phyloP scores from a whole-genome alignment of 2,888 invertebrate genomes.

The Oligia strigilis region DNA sequence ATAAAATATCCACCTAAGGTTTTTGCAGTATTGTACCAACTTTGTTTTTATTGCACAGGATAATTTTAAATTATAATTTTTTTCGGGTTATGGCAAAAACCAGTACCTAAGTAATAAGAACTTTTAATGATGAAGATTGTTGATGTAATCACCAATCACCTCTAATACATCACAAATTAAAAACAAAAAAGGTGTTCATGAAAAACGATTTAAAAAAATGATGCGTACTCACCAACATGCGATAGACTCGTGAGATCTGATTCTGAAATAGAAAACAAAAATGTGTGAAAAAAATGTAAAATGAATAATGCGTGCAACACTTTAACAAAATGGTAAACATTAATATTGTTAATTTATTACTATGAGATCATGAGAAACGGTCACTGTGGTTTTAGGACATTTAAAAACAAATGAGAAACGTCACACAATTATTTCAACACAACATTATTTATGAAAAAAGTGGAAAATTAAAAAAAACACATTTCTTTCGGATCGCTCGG shows the following conservation, averaged over 20 bases:
- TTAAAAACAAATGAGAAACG: conserved; percentile 6
- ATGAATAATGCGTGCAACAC: conserved; percentile 63
- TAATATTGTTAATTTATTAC: conserved; percentile 29
- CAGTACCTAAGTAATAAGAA: not conserved
- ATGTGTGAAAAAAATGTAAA: conserved; percentile 76
- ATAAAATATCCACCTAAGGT: not conserved
- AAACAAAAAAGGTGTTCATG: conserved; percentile 26
- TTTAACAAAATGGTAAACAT: conserved; percentile 68
- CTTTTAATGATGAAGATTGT: not conserved
- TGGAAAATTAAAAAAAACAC: not conserved
- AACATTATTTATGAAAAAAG: not conserved
- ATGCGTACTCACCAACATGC: conserved; percentile 91
- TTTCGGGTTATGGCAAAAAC: conserved; percentile 5
- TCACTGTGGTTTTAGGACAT: conserved; percentile 6
- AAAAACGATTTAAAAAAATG: conserved; percentile 44
- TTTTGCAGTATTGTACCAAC: not conserved
- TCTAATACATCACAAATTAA: conserved; percentile 11
- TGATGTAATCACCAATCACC: conserved; percentile 28
- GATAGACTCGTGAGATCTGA: conserved; percentile 92
- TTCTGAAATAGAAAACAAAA: conserved; percentile 90
- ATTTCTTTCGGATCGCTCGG: not conserved
- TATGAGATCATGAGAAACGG: conserved; percentile 27
- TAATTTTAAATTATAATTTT: not conserved
- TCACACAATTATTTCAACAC: conserved; percentile 8
- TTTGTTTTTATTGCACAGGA: not conserved